Conservation (phyloP, 1,140 invertebrate genomes). For the Zaprionus kolodkinae region DNA sequence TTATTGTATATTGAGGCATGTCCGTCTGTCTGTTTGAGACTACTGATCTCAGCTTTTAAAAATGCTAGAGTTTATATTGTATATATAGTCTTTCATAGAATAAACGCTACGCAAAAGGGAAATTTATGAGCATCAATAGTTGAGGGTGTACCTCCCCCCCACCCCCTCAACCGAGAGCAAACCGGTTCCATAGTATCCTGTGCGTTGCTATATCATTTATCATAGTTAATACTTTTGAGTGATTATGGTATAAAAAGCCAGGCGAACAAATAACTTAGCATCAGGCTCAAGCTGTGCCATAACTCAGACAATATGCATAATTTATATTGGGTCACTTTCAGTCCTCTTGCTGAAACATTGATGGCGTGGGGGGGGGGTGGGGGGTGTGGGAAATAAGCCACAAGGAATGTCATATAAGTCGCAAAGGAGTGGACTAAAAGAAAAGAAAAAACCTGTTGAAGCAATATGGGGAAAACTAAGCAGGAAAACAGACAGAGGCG, state of each 20-base stretch:
- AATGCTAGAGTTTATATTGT: too few relatives aligned
- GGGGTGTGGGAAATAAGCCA: constrained; percentile 34
- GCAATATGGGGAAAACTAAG: constrained; percentile 11
- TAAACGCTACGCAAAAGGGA: constrained; percentile 4
- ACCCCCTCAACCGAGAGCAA: not conserved
- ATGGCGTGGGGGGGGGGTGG: constrained; percentile 8
- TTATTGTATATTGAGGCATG: too few relatives aligned
- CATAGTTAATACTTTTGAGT: constrained; percentile 78
- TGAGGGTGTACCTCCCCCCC: not conserved
- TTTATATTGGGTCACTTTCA: constrained; percentile 37
- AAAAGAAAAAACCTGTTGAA: constrained; percentile 2
- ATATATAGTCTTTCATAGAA: constrained; percentile 8
- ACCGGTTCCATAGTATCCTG: not conserved
- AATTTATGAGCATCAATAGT: constrained; percentile 53
- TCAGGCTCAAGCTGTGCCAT: constrained; percentile 59
- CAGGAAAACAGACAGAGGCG: not conserved
- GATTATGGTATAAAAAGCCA: constrained; percentile 64
- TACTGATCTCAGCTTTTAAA: too few relatives aligned
- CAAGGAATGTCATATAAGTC: constrained; percentile 39
- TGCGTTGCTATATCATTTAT: constrained; percentile 58
- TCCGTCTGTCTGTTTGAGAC: too few relatives aligned
- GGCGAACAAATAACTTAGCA: constrained; percentile 72
- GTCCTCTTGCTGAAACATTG: constrained; percentile 38
- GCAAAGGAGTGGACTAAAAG: not conserved
- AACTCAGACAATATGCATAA: constrained; percentile 61